phyloP scores from a whole-genome alignment of 2,888 invertebrate species.

The Synanthedon formicaeformis region DNA sequence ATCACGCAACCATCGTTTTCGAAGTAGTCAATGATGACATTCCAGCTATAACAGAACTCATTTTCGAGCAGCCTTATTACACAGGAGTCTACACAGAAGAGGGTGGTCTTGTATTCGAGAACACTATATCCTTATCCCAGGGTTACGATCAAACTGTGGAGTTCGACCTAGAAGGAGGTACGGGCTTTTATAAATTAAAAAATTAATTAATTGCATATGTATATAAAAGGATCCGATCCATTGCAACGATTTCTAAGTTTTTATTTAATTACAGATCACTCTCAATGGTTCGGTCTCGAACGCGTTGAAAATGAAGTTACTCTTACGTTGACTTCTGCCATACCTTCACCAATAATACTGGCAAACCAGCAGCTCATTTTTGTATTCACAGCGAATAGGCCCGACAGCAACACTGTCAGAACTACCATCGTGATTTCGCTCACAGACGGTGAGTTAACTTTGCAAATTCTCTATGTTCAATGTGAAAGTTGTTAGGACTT shows the following conservation, averaged over 20 bases:
- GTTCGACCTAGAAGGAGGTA: conserved; percentile 4
- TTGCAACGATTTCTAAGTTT: no score
- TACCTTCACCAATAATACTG: conserved; percentile 16
- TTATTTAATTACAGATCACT: conserved; percentile 14
- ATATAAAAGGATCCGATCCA: no score
- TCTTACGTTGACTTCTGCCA: conserved; percentile 7
- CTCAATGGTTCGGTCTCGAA: conserved; percentile 17
- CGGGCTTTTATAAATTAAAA: neutral
- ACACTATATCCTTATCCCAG: neutral
- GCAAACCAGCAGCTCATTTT: conserved; percentile 20
- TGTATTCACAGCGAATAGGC: conserved; percentile 12
- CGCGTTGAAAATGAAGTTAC: conserved; percentile 8
- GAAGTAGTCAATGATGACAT: conserved; percentile 9
- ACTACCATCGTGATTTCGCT: conserved; percentile 17
- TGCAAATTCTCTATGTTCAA: neutral
- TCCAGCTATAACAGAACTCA: conserved; percentile 2
- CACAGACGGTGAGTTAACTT: conserved; percentile 9
- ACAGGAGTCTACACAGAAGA: conserved; percentile 13
- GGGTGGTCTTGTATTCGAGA: neutral
- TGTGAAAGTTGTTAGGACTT: no score
- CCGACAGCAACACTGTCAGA: conserved; percentile 8
- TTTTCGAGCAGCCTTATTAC: conserved; percentile 17
- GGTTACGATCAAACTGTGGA: conserved; percentile 2
- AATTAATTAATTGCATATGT: no score
- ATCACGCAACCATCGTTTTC: conserved; percentile 18